These are phyloP conservation scores for Vannuccia rotundouncinata DNA, from an alignment of 2,888 invertebrate genomes.

Conservation along the genomic window DNA sequence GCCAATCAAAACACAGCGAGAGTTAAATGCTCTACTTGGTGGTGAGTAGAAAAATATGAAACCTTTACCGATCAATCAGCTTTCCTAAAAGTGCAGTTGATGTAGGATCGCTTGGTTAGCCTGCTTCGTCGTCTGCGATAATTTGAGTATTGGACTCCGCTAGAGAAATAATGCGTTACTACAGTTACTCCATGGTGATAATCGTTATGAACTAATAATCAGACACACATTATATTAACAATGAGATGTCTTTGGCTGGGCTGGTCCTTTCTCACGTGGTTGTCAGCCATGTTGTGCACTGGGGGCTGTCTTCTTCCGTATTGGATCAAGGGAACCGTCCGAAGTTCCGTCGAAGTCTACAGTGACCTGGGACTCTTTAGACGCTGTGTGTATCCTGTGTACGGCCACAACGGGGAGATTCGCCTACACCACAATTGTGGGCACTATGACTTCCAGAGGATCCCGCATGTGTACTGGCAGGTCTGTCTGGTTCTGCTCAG, in stretches of 20 bases:
- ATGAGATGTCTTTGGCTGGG: constrained; percentile 31
- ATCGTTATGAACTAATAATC: background rate
- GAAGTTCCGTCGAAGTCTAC: background rate
- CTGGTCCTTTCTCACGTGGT: constrained; percentile 31
- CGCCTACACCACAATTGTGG: constrained; percentile 14
- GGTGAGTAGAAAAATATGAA: background rate
- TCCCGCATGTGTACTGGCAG: constrained; percentile 35
- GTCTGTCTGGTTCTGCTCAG: constrained; percentile 25
- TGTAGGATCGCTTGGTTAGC: background rate
- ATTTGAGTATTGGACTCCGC: too few relatives aligned
- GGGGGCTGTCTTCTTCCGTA: constrained; percentile 37
- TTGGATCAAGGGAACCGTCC: constrained; percentile 32
- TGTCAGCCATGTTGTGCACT: constrained; percentile 25
- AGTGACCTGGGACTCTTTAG: constrained; percentile 36
- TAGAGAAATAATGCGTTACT: too few relatives aligned
- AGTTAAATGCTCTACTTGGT: background rate
- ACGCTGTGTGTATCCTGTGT: constrained; percentile 34
- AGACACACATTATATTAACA: background rate
- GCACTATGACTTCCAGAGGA: constrained; percentile 34
- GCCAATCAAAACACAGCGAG: background rate
- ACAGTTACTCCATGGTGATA: too few relatives aligned
- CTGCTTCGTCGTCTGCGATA: background rate
- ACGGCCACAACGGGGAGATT: background rate
- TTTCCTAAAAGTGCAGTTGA: background rate
- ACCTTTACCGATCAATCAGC: constrained; percentile 23